Percentiles rank a stretch among this genome's conserved stretches.
phyloP scores from a whole-genome alignment of 2,888 invertebrate species.

The Prionchulus punctatus region DNA sequence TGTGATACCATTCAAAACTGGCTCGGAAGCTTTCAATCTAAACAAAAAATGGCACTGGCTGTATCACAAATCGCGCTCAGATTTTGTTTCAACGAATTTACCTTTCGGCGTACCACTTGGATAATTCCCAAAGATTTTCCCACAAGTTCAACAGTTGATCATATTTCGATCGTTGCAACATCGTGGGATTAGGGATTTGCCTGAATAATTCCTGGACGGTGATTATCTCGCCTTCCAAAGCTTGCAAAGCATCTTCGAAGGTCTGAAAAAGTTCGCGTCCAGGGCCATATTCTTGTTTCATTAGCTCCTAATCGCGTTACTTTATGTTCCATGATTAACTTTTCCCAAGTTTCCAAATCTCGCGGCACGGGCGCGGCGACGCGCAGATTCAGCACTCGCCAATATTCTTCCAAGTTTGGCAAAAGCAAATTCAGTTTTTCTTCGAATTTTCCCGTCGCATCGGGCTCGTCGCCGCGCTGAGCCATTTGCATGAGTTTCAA shows the following conservation, averaged over 20 bases:
- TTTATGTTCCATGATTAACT: constrained; percentile 64
- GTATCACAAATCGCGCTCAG: not conserved
- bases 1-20: constrained; percentile 68
- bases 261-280: constrained; percentile 42
- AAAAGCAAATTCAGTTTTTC: not conserved
- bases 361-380: constrained; percentile 66
- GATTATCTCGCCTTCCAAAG: constrained; percentile 42
- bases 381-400: constrained; percentile 59
- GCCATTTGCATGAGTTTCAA: constrained; percentile 5
- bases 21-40: constrained; percentile 71
- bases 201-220: constrained; percentile 47
- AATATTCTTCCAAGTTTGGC: constrained; percentile 55
- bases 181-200: constrained; percentile 58
- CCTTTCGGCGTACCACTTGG: constrained; percentile 61
- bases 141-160: constrained; percentile 74
- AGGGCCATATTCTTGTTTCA: not conserved
- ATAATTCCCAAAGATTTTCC: constrained; percentile 68
- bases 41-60: constrained; percentile 11
- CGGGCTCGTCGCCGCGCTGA: constrained; percentile 1
- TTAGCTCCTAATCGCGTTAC: constrained; percentile 12
- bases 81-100: too few species aligned
- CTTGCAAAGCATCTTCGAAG: constrained; percentile 59
- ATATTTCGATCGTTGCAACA: constrained; percentile 69
- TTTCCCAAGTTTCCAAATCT: constrained; percentile 66
- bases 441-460: not conserved